Evolutionary conservation across 2,888 invertebrate species (phyloP), one percentile per base, ranked within the genome.

Genomic region (Calliphora vomitoria): DNA sequence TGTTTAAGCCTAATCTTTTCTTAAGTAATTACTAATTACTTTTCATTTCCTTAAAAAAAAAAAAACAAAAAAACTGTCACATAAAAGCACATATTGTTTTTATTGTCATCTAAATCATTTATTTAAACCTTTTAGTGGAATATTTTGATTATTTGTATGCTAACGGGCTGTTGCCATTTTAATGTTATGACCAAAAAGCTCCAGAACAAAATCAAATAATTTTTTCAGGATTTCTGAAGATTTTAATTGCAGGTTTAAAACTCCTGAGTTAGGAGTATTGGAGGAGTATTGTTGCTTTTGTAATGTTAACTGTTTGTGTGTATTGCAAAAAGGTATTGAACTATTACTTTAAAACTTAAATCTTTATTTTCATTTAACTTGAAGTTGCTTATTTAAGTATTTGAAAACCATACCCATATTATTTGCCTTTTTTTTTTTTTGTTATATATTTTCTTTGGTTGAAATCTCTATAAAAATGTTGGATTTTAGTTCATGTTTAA

Each of bases 31-130:
- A n/a, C n/a, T n/a, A n/a, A 66, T 47, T 58, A 47, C 47, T 25
- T 35, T 20, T 4, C 15, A 64, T 81, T 64, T 53, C 6, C n/a
- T 44, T 41, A 58, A 69, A 38, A 35, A 50, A 55, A 31, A 55
- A 15, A 55, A n/a, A n/a, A n/a, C n/a, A n/a, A n/a, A n/a, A n/a
- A n/a, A n/a, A n/a, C n/a, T n/a, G n/a, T n/a, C 15, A 1, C 15
- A 82, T 38, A 44, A 82, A 66, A n/a, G 50, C 20, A 15, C 35
- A 82, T 47, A 11, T 82, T 20, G 31, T n/a, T 72, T 64, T 64
- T 64, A 72, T 72, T 31, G 55, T 71, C 50, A 8, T 13, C 41
- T 18, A 38, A 53, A 72, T 13, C 47, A 20, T 15, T 47, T 47
- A 20, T 10, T 44, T 60, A 58, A 69, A 13, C 41, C 41, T 72